Percentiles rank a stretch among this genome's conserved stretches.
Conservation (phyloP, 2,888 invertebrate genomes). For the Calliopum simillimum region DNA sequence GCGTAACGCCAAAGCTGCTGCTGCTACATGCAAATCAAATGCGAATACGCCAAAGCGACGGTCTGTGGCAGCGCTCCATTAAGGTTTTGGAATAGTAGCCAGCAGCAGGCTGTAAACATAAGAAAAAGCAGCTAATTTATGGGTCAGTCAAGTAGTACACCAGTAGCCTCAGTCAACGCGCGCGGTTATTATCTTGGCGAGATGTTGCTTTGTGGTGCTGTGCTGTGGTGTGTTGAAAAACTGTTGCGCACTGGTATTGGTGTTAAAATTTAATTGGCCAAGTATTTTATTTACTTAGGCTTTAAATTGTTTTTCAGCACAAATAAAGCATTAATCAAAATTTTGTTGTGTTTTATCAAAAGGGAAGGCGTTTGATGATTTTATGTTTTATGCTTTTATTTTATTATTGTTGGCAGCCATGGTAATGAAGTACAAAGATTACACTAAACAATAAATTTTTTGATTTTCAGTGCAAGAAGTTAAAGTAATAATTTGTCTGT, state of each 20-base stretch:
- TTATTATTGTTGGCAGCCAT: no score
- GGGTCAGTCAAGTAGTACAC: conserved; percentile 26
- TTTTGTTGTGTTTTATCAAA: not conserved
- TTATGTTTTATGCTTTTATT: no score
- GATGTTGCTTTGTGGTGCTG: not conserved
- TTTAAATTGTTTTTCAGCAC: not conserved
- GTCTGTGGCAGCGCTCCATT: conserved; percentile 24
- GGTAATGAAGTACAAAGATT: no score
- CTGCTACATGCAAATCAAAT: not conserved
- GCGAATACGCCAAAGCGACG: conserved; percentile 12
- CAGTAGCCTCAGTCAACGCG: not conserved
- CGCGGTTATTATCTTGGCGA: not conserved
- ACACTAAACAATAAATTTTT: not conserved
- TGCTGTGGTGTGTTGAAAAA: conserved; percentile 1
- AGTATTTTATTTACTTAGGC: conserved; percentile 3
- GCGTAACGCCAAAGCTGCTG: not conserved
- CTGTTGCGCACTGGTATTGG: conserved; percentile 31
- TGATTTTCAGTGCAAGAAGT: conserved; percentile 6
- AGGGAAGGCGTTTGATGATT: not conserved
- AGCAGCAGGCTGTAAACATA: not conserved
- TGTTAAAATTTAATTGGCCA: conserved; percentile 34
- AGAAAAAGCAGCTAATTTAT: conserved; percentile 27
- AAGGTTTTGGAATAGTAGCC: conserved; percentile 19
- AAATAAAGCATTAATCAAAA: not conserved
- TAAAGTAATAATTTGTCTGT: not conserved